Conservation (phyloP, 2,797 vertebrate genomes). For the Typhlichthys subterraneus region DNA sequence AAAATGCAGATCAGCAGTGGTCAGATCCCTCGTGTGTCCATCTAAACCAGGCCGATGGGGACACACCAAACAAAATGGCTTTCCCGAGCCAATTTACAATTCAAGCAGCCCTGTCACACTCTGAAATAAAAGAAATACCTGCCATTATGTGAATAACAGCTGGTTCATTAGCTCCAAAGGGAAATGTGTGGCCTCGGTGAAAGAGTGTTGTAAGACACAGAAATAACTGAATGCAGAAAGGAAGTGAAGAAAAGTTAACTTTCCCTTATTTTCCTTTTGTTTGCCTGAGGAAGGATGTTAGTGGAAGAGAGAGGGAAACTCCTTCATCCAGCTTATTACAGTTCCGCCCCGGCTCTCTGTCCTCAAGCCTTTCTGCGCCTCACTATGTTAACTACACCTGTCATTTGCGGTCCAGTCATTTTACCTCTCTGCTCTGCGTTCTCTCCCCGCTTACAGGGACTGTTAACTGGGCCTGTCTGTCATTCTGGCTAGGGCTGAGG, state of each 20-base stretch:
- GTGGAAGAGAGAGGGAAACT: slow-evolving; percentile 55
- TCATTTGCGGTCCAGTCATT: slow-evolving; percentile 84
- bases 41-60: slow-evolving; percentile 63
- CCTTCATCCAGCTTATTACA: slow-evolving; percentile 75
- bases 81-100: slow-evolving; percentile 57
- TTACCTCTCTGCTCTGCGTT: slow-evolving; percentile 70
- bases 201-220: not conserved
- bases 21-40: slow-evolving; percentile 67
- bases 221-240: slow-evolving; percentile 45
- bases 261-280: slow-evolving; percentile 69
- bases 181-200: not conserved
- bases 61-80: slow-evolving; percentile 58
- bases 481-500: slow-evolving; percentile 66
- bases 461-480: slow-evolving; percentile 80
- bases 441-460: slow-evolving; percentile 72
- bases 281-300: slow-evolving; percentile 72
- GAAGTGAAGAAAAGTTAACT: slow-evolving; percentile 67
- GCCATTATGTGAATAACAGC: slow-evolving; percentile 37
- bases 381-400: slow-evolving; percentile 84
- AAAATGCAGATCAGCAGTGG: slow-evolving; percentile 71
- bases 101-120: slow-evolving; percentile 50
- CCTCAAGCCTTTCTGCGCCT: slow-evolving; percentile 76
- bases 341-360: slow-evolving; percentile 65
- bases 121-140: slow-evolving; percentile 28
- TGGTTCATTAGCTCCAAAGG: slow-evolving; percentile 36